A percentile compares a stretch with the other conserved stretches of the same genome.
These are phyloP conservation scores for Thamnophis sirtalis DNA, from an alignment of 2,113 vertebrate genomes.

Conservation along the genomic window DNA sequence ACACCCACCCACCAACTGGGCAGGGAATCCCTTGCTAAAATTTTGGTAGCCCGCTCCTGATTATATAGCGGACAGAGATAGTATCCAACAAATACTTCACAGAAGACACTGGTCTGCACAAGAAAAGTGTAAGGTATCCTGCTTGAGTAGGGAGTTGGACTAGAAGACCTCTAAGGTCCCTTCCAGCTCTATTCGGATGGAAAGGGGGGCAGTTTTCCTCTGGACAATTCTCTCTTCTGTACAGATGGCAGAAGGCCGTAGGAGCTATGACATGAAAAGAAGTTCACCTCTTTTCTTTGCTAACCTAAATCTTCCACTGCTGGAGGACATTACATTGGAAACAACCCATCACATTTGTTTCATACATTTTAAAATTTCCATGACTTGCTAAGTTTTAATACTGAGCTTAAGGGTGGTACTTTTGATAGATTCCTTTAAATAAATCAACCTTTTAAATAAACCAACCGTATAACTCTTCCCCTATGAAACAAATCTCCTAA, in stretches of 20 bases:
- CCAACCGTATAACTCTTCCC: not conserved
- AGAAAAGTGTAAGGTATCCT: not conserved
- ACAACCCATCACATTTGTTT: not conserved
- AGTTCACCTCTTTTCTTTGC: not conserved
- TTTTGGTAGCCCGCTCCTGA: no score
- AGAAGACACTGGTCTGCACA: not conserved
- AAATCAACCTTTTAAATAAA: not conserved
- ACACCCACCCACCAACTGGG: no score
- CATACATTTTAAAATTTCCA: constrained; percentile 12
- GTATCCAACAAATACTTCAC: not conserved
- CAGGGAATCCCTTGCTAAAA: no score
- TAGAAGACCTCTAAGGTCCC: no score
- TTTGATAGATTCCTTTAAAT: not conserved
- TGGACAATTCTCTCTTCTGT: not conserved
- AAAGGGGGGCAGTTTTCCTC: not conserved
- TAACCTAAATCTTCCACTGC: not conserved
- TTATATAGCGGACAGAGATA: not conserved
- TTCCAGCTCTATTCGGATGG: no score
- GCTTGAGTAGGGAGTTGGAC: no score
- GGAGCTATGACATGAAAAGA: not conserved
- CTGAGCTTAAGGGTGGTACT: not conserved
- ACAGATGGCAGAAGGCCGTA: not conserved
- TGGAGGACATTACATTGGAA: not conserved
- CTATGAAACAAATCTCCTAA: not conserved
- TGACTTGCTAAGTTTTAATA: constrained; percentile 10